Evolutionary conservation across 2,888 invertebrate genomes (phyloP), one percentile per base, ranked within the genome.

Genomic region (Acronicta alni): DNA sequence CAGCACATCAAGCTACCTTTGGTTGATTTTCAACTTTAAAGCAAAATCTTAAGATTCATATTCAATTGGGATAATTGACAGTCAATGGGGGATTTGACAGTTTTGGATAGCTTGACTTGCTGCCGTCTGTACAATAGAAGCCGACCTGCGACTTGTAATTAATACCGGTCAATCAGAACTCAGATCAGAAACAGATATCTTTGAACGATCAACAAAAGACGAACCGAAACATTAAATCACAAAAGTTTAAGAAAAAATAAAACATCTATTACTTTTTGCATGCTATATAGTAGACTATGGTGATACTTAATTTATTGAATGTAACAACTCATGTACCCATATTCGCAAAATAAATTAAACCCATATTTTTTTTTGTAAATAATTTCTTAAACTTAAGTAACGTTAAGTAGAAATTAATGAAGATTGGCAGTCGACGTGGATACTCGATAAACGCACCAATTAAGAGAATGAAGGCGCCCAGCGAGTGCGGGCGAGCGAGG

Each of bases 391-490:
- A 20, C 37, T 32, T 37, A 4, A 37, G 16, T n/a, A 32, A 44
- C 20, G 37, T 37, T 52, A 15, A 42, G 30, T 26, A 15, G 20
- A 57, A 42, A 42, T 1, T 37, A 49, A 46, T 48, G 37, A 48
- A 48, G 38, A 56, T 17, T 56, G 47, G 43, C 43, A 23, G 47
- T 20, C 38, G 35, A 43, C 41, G 30, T 18, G n/a, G 42, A 47
- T 15, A 42, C 41, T 37, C 18, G 39, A 53, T 54, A 53, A 17
- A 17, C 32, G 17, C 9, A 35, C 41, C 10, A 35, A 46, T 23
- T 41, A 35, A 26, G 23, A 45, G 10, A 52, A 30, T n/a, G 39
- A 10, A 16, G 20, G 20, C 16, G 15, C 17, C 16, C 16, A 10
- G 12, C 1, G 7, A 9, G 20, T 10, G 15, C 5, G 26, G 8